A percentile compares a stretch with the other conserved stretches of the same genome.
Conservation (phyloP, 2,113 vertebrate genomes). For the Oryzias javanicus region DNA sequence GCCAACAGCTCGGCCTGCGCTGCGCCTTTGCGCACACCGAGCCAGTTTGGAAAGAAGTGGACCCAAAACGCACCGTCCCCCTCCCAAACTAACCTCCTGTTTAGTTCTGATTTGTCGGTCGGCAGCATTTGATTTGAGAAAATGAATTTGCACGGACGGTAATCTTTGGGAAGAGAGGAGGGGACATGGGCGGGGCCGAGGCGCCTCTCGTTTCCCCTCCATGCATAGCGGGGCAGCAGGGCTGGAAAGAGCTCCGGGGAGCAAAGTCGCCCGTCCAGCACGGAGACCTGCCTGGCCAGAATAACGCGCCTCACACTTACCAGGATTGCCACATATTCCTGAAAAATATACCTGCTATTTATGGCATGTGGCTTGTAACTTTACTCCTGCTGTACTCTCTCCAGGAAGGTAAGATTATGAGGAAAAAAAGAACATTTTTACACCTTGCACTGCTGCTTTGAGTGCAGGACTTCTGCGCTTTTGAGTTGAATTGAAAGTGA, state of each 20-base stretch:
- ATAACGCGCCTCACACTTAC: slow-evolving; percentile 78
- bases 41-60: slow-evolving; percentile 21
- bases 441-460: background rate
- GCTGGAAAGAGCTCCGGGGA: slow-evolving; percentile 80
- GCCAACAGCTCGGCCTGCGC: slow-evolving; percentile 44
- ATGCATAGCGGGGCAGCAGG: slow-evolving; percentile 75
- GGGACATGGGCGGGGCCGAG: slow-evolving; percentile 83
- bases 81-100: slow-evolving; percentile 2
- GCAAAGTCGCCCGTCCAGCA: slow-evolving; percentile 78
- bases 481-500: slow-evolving; percentile 56
- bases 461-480: slow-evolving; percentile 3
- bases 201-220: slow-evolving; percentile 75
- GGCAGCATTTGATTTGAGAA: slow-evolving; percentile 50
- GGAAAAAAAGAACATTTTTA: slow-evolving; percentile 13
- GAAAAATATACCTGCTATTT: slow-evolving; percentile 87
- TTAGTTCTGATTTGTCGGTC: slow-evolving; percentile 26
- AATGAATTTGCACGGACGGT: slow-evolving; percentile 68
- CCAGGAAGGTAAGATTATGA: slow-evolving; percentile 83
- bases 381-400: slow-evolving; percentile 95
- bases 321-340: slow-evolving; percentile 87
- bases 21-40: slow-evolving; percentile 2
- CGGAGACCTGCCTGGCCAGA: slow-evolving; percentile 76
- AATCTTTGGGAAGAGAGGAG: slow-evolving; percentile 78
- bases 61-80: slow-evolving; percentile 16
- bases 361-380: slow-evolving; percentile 99